Conservation (phyloP, 2,797 vertebrate species). For the Nannoperca obscura region DNA sequence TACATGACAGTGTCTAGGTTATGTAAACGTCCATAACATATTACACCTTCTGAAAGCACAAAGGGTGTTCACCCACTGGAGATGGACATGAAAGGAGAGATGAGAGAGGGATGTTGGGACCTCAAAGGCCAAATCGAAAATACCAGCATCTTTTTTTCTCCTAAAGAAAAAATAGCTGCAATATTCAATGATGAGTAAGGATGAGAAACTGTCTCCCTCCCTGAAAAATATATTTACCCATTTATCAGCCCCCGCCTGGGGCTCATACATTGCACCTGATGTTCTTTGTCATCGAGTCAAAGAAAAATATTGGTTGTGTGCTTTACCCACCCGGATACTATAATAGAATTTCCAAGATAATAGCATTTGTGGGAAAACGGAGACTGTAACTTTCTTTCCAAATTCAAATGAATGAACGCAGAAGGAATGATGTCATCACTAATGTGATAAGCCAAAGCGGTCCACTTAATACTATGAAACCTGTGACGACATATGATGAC, state of each 20-base stretch:
- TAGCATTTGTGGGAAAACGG: constrained; percentile 63
- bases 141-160: constrained; percentile 40
- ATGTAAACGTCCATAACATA: constrained; percentile 66
- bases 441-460: constrained; percentile 56
- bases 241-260: constrained; percentile 49
- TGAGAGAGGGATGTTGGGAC: constrained; percentile 57
- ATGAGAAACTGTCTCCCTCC: constrained; percentile 52
- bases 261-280: constrained; percentile 39
- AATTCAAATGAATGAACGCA: constrained; percentile 58
- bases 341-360: constrained; percentile 68
- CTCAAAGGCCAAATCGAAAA: constrained; percentile 62
- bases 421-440: constrained; percentile 60
- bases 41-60: constrained; percentile 39
- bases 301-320: constrained; percentile 56
- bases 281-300: constrained; percentile 57
- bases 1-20: constrained; percentile 57
- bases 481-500: constrained; percentile 46
- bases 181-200: constrained; percentile 46
- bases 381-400: constrained; percentile 53
- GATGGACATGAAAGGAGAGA: constrained; percentile 59
- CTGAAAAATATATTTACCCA: constrained; percentile 52
- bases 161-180: constrained; percentile 40
- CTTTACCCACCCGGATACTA: constrained; percentile 38
- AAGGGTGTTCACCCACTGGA: constrained; percentile 55
- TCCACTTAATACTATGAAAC: constrained; percentile 40